Percentiles rank a stretch among this genome's conserved stretches.
Evolutionary conservation across 2,113 vertebrate genomes (phyloP).

Genomic region (Dromiciops gliroides): DNA sequence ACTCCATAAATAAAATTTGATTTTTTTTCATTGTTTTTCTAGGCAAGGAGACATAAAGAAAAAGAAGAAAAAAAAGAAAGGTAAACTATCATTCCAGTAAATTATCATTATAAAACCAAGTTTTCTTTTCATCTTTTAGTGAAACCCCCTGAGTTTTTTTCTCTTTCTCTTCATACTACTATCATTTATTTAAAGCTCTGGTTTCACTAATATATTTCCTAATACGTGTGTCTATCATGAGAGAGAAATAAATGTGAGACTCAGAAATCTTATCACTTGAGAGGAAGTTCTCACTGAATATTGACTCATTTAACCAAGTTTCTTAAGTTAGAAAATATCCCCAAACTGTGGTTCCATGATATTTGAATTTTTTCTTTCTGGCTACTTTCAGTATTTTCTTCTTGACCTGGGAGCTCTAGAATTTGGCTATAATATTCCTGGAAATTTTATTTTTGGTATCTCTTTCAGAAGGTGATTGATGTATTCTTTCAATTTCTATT

Average conservation of each 20-base stretch:
- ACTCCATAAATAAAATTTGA: conserved; percentile 13
- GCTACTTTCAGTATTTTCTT: no score
- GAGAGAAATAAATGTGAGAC: not conserved
- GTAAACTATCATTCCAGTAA: conserved; percentile 75
- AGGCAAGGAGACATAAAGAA: conserved; percentile 92
- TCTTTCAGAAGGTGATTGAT: no score
- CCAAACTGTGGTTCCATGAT: not conserved
- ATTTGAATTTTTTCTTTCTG: no score
- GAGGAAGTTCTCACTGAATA: not conserved
- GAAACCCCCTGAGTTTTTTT: no score
- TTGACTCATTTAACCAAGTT: not conserved
- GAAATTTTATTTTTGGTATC: no score
- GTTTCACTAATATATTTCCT: not conserved
- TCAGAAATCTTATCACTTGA: not conserved
- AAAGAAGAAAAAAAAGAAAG: conserved; percentile 96
- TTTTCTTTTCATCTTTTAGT: not conserved
- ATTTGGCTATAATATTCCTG: no score
- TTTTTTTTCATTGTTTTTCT: conserved; percentile 51
- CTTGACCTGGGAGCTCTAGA: no score
- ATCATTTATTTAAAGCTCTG: not conserved
- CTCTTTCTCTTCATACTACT: not conserved
- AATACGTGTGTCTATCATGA: not conserved
- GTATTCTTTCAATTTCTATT: no score
- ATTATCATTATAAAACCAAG: not conserved
- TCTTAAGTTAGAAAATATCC: not conserved